phyloP scores from a whole-genome alignment of 2,113 vertebrate genomes.

The Tupaia chinensis region DNA sequence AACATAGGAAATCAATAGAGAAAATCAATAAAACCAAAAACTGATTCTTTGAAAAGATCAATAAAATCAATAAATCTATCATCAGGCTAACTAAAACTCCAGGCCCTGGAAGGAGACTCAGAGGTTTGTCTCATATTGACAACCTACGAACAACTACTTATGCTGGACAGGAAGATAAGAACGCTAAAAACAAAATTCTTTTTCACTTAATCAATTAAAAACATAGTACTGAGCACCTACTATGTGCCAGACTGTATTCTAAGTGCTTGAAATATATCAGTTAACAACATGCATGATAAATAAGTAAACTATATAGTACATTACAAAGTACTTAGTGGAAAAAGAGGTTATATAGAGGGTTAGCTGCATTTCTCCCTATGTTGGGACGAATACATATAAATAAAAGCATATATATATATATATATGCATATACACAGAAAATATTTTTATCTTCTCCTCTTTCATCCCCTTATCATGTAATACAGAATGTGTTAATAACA shows the following conservation, averaged over 20 bases:
- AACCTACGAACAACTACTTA: slow-evolving; percentile 17
- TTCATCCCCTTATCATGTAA: neutral
- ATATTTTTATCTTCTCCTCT: neutral
- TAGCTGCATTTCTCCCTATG: neutral
- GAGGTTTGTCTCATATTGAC: neutral
- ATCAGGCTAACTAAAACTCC: neutral
- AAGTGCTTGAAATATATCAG: neutral
- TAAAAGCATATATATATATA: no score
- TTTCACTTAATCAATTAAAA: neutral
- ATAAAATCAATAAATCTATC: slow-evolving; percentile 4
- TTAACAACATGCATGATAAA: neutral
- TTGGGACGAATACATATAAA: neutral
- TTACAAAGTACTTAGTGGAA: neutral
- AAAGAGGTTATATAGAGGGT: neutral
- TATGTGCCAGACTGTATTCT: neutral
- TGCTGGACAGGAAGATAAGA: neutral
- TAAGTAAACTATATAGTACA: neutral
- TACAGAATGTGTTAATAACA: neutral
- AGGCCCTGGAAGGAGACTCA: neutral
- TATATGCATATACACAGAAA: neutral
- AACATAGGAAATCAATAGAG: neutral
- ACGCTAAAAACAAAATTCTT: neutral
- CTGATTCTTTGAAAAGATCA: neutral
- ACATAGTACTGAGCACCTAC: neutral
- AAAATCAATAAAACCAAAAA: slow-evolving; percentile 62